Percentiles rank a stretch among this genome's conserved stretches.
Evolutionary conservation across 2,113 vertebrate species (phyloP).

Genomic region (Scomber scombrus): DNA sequence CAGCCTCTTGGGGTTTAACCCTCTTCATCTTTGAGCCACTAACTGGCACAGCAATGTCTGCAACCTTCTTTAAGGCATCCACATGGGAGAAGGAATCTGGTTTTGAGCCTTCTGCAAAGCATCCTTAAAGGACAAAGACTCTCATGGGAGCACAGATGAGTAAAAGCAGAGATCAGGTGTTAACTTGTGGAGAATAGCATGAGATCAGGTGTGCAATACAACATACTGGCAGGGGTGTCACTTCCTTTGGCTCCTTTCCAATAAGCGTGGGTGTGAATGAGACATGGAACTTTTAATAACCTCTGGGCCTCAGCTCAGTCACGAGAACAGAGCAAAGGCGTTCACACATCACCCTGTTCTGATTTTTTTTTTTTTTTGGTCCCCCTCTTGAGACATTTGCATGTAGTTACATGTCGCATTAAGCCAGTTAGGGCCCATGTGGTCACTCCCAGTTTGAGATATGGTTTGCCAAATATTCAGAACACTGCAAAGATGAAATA

Average conservation of each 20-base stretch:
- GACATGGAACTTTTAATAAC: constrained; percentile 52
- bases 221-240: not conserved
- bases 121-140: not conserved
- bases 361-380: not conserved
- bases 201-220: not conserved
- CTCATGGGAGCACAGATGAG: not conserved
- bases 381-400: not conserved
- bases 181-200: constrained; percentile 7
- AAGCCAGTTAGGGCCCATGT: not conserved
- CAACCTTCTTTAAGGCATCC: constrained; percentile 3
- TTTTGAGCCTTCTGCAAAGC: constrained; percentile 20
- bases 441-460: not conserved
- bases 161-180: not conserved
- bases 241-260: constrained; percentile 12
- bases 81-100: not conserved
- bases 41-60: constrained; percentile 30
- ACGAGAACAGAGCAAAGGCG: not conserved
- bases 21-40: constrained; percentile 44
- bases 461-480: not conserved
- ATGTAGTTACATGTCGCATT: constrained; percentile 15
- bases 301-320: constrained; percentile 23
- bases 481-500: not conserved
- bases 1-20: constrained; percentile 47
- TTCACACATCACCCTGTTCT: constrained; percentile 10
- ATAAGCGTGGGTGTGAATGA: constrained; percentile 21